These are phyloP conservation scores for Netelia inedita DNA, from an alignment of 2,888 invertebrate species.

Conservation along the genomic window DNA sequence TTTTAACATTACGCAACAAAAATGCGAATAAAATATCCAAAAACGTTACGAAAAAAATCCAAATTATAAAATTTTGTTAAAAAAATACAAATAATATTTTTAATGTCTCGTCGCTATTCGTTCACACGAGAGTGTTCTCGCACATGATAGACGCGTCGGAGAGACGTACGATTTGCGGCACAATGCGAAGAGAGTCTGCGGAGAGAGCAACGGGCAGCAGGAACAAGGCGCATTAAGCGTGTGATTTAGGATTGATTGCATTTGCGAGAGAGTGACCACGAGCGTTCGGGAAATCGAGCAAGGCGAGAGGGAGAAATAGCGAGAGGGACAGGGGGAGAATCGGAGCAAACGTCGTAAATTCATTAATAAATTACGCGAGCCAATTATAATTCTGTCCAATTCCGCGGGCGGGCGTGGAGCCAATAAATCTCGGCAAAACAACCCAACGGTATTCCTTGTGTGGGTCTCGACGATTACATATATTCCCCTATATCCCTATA, in stretches of 20 bases:
- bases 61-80: too few relatives aligned
- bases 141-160: slow-evolving; percentile 24
- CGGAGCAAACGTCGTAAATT: slow-evolving; percentile 75
- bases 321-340: slow-evolving; percentile 55
- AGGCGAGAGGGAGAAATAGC: slow-evolving; percentile 14
- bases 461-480: slow-evolving; percentile 70
- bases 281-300: slow-evolving; percentile 44
- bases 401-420: slow-evolving; percentile 73
- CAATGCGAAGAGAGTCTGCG: slow-evolving; percentile 5
- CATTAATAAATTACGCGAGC: slow-evolving; percentile 79
- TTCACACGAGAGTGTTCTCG: background rate
- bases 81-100: too few relatives aligned
- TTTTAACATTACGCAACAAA: too few relatives aligned
- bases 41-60: too few relatives aligned
- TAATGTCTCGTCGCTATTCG: too few relatives aligned
- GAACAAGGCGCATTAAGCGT: slow-evolving; percentile 40
- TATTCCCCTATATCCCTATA: slow-evolving; percentile 40
- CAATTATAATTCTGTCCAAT: slow-evolving; percentile 80
- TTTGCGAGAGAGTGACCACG: slow-evolving; percentile 54
- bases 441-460: slow-evolving; percentile 66
- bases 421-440: slow-evolving; percentile 77
- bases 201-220: background rate
- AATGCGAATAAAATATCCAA: too few relatives aligned
- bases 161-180: background rate
- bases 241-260: slow-evolving; percentile 70